A percentile compares a stretch with the other conserved stretches of the same genome.
phyloP scores from a whole-genome alignment of 2,113 vertebrate genomes.

The Bos taurus region DNA sequence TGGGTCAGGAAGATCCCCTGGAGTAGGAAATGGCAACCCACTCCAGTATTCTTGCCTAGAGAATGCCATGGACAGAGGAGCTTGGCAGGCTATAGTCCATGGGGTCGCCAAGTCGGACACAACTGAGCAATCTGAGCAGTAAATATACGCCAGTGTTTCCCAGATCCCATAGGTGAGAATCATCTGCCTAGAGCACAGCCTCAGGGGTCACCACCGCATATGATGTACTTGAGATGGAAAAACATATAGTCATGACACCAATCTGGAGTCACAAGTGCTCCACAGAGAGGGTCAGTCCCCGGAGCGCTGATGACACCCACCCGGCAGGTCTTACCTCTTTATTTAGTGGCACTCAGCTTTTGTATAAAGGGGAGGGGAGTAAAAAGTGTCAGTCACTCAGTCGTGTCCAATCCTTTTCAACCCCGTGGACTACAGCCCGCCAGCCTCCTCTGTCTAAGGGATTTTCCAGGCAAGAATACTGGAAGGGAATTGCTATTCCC shows the following conservation, averaged over 20 bases:
- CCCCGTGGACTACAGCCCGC: rapidly evolving
- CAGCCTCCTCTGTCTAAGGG: background rate
- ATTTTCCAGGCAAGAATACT: background rate
- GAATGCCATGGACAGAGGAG: background rate
- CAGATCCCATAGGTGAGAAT: background rate
- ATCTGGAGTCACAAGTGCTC: background rate
- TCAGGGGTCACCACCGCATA: background rate
- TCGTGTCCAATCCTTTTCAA: background rate
- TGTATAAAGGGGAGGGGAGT: background rate
- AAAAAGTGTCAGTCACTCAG: background rate
- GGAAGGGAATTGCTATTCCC: background rate
- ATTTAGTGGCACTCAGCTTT: background rate
- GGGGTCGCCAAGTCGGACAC: background rate
- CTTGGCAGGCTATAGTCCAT: background rate
- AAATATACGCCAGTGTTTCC: background rate
- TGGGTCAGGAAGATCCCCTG: background rate
- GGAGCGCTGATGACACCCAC: background rate
- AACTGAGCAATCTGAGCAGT: background rate
- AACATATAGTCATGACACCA: background rate
- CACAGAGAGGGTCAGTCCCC: background rate
- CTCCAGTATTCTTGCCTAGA: background rate
- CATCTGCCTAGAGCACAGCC: background rate
- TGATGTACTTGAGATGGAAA: background rate
- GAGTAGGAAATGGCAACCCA: background rate
- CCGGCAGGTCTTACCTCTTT: background rate